Evolutionary conservation across 1,140 invertebrate genomes (phyloP).

Genomic region (Leptinotarsa lineolata): DNA sequence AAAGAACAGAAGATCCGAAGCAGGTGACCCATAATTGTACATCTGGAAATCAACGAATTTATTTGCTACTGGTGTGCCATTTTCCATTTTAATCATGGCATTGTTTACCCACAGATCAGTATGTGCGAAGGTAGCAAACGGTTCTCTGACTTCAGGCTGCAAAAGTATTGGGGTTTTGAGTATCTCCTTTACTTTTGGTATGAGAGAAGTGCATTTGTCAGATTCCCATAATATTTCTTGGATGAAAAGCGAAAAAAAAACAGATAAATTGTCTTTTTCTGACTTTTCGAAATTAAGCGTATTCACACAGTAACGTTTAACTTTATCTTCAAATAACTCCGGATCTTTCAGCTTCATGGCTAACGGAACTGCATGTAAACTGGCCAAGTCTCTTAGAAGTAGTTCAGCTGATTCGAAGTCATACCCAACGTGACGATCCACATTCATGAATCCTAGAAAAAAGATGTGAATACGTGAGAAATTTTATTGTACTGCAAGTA

Average conservation of each 20-base stretch:
- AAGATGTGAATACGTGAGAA: background rate
- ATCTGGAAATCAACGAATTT: slow-evolving; percentile 64
- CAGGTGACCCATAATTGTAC: slow-evolving; percentile 57
- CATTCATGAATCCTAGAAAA: slow-evolving; percentile 47
- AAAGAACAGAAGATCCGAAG: slow-evolving; percentile 63
- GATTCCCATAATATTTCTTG: background rate
- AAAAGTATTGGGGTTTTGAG: slow-evolving; percentile 11
- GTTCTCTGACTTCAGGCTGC: background rate
- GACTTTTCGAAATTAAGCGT: background rate
- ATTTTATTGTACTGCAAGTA: too few relatives aligned
- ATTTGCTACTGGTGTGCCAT: slow-evolving; percentile 5
- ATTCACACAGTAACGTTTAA: slow-evolving; percentile 25
- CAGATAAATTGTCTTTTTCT: background rate
- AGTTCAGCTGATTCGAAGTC: slow-evolving; percentile 52
- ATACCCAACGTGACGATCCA: slow-evolving; percentile 49
- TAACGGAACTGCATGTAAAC: slow-evolving; percentile 55
- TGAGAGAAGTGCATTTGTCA: background rate
- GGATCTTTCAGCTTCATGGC: slow-evolving; percentile 54
- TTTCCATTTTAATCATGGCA: slow-evolving; percentile 5
- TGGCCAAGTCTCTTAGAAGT: slow-evolving; percentile 51
- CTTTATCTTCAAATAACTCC: slow-evolving; percentile 55
- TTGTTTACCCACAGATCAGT: slow-evolving; percentile 24
- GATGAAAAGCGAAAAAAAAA: too few relatives aligned
- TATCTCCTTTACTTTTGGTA: slow-evolving; percentile 21
- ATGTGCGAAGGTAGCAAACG: slow-evolving; percentile 9